phyloP scores from a whole-genome alignment of 2,888 invertebrate genomes.

The Brachypalpus laphriformis region DNA sequence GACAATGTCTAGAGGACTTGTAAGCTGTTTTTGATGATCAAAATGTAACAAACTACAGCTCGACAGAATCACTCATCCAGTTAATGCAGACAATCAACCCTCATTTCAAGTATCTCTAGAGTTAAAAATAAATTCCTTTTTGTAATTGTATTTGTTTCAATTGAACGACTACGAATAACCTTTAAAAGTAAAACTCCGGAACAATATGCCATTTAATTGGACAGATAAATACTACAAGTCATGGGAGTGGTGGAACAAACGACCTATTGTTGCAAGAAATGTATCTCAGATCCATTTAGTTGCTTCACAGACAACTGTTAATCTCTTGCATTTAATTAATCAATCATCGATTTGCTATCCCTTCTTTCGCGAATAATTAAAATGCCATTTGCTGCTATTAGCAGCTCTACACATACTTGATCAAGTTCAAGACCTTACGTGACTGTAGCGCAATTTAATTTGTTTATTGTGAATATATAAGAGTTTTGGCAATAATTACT shows the following conservation, averaged over 20 bases:
- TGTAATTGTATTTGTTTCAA: not conserved
- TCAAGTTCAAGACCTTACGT: constrained; percentile 1
- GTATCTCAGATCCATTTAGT: not conserved
- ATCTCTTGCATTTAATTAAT: constrained; percentile 13
- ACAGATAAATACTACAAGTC: not conserved
- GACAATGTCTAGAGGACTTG: no score
- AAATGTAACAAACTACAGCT: no score
- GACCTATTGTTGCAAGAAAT: constrained; percentile 8
- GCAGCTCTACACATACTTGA: constrained; percentile 1
- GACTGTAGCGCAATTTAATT: constrained; percentile 14
- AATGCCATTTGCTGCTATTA: constrained; percentile 3
- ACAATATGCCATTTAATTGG: constrained; percentile 23
- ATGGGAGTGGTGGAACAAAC: constrained; percentile 30
- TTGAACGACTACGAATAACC: constrained; percentile 9
- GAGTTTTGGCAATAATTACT: constrained; percentile 14
- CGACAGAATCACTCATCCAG: no score
- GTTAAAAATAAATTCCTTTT: no score
- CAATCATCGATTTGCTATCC: constrained; percentile 11
- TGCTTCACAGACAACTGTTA: not conserved
- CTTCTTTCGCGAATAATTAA: constrained; percentile 17
- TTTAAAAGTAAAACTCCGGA: constrained; percentile 23
- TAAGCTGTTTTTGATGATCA: no score
- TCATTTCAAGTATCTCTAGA: no score
- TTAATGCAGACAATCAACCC: no score
- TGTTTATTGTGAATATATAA: constrained; percentile 18